Conservation (phyloP, 1,140 invertebrate species). For the Asbolus verrucosus region DNA sequence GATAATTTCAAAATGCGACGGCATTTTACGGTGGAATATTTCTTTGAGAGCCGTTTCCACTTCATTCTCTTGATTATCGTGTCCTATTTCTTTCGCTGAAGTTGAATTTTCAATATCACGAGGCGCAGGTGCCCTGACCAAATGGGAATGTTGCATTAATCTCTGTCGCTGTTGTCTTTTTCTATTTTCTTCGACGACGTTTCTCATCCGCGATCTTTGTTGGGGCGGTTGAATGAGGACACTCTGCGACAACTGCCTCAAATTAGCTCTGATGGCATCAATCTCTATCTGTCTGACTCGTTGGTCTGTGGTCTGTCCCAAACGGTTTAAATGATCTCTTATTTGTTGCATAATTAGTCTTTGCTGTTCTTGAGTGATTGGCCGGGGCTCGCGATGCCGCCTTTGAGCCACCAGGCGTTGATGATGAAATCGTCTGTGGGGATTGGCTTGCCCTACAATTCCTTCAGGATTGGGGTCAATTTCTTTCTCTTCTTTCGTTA, state of each 20-base stretch:
- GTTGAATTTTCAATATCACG: constrained; percentile 8
- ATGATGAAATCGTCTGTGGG: neutral
- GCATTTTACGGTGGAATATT: neutral
- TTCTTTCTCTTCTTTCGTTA: no score
- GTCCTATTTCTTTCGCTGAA: neutral
- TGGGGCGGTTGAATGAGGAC: neutral
- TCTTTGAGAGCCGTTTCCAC: constrained; percentile 19
- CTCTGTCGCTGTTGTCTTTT: constrained; percentile 3
- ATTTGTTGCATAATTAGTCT: constrained; percentile 15
- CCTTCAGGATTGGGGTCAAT: neutral
- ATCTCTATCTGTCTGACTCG: constrained; percentile 18
- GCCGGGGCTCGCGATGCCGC: neutral
- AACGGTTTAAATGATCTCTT: constrained; percentile 13
- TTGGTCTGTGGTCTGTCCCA: neutral
- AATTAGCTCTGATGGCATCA: neutral
- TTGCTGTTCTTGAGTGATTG: constrained; percentile 22
- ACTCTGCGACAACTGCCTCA: constrained; percentile 15
- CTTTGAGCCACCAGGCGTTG: neutral
- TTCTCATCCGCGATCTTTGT: constrained; percentile 6
- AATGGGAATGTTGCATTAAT: neutral
- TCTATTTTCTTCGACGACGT: constrained; percentile 7
- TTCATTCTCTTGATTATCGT: neutral
- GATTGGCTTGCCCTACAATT: constrained; percentile 2
- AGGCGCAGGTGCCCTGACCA: neutral
- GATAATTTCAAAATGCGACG: neutral